Base-by-base conservation (phyloP, 2,888 invertebrate species). In the Philonicus albiceps region DNA sequence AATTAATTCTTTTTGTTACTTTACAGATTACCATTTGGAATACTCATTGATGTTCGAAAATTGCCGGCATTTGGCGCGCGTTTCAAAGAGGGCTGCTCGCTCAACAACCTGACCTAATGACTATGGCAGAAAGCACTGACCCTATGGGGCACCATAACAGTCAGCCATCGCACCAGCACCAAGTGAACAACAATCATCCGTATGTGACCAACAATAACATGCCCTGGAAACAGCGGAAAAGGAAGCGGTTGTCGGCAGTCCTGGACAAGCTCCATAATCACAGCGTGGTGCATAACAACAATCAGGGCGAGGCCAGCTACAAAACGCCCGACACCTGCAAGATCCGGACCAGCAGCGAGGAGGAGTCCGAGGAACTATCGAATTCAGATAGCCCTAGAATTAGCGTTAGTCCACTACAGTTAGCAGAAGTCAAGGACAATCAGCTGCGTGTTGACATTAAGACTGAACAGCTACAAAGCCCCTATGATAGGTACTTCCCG, bases 171-270 rank as follows among this genome's bases (percentile, higher is more conserved):
- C 64, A 90, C 75, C 90, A 87, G 40, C 89, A 90, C 87, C 90
- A 91, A 88, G 89, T 89, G 85, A 93, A 95, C 90, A 94, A 94
- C 91, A 94, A 94, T 89, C 93, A 94, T 88, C 94, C 94, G 84
- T 93, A 94, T 88, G 94, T 94, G 87, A 93, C 94, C 88, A 95
- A 95, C 89, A 94, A 95, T 88, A 95, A 95, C 89, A 93, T 94
- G 92, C 93, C 94, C 89, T 91, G 93, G 91, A 95, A 96, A 90
- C 94, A 95, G 89, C 93, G 95, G 89, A 97, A 97, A 91, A 94
- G 96, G 88, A 95, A 96, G 91, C 94, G 97, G 64, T 93, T 97
- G 22, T 96, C 96, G 86, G 96, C 95, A 88, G 96, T 97, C 30
- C 93, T 97, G 87, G 96, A 97, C 90, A 96, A 96, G 90, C 93